Evolutionary conservation across 2,888 invertebrate genomes (phyloP), one percentile per base, ranked within the genome.

Genomic region (Hipparchia semele): DNA sequence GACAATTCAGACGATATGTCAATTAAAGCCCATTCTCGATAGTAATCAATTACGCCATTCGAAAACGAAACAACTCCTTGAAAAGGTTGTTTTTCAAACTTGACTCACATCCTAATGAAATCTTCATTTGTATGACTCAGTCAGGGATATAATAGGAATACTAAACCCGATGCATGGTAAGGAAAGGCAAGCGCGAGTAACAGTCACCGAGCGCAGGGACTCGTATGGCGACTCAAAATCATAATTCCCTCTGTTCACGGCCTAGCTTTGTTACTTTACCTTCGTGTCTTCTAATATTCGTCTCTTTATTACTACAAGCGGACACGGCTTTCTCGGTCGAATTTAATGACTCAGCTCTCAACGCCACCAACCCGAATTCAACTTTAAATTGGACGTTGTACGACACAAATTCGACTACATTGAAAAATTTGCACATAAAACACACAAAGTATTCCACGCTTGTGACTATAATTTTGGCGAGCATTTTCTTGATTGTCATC

Each of bases 401-500:
- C 72, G 92, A 92, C 61, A 85, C 86, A 60, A 91, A 91, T 77
- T 80, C 83, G 53, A 89, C 86, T 5, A 54, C 78, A 66, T 76
- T 74, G 5, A 86, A 82, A 68, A 77, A 80, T 53, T 77, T 80
- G 12, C 86, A 90, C 74, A 90, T 93, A 78, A 92, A 92, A 76
- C 92, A 93, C 80, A 84, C 86, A 8, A 94, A 90, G 77, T 94
- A 92, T 81, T 92, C 94, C 39, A 88, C 89, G 45, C 83, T 89
- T 8, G 87, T 88, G 65, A 93, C 97, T 74, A 95, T 98, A 79
- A 86, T 97, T 78, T 95, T 98, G 79, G 95, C 96, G 75, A 94
- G 96, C 76, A 93, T 98, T 75, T 94, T 98, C 81, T 94, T 97
- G 79, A 94, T 96, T 81, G 96, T 98, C 65, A 97, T 98, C 78